phyloP scores from a whole-genome alignment of 2,888 invertebrate genomes.

The Archips crataeganus region DNA sequence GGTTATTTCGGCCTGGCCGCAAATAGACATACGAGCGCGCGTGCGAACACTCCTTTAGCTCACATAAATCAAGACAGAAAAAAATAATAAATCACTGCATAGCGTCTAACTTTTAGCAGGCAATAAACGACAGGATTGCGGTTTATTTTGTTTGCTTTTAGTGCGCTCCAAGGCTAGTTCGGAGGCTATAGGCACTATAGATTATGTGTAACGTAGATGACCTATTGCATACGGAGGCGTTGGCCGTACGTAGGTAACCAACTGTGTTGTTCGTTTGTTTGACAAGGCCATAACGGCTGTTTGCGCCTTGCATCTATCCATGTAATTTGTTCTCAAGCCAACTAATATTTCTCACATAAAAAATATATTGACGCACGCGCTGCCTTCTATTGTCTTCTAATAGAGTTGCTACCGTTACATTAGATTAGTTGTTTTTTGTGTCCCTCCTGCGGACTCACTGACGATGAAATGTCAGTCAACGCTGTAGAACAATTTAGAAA shows the following conservation, averaged over 20 bases:
- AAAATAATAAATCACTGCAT: conserved; percentile 65
- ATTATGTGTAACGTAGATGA: conserved; percentile 24
- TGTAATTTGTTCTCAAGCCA: not conserved
- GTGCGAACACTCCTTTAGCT: conserved; percentile 66
- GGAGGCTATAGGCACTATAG: conserved; percentile 7
- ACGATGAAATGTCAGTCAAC: conserved; percentile 52
- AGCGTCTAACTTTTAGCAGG: conserved; percentile 58
- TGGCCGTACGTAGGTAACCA: conserved; percentile 2
- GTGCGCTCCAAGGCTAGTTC: conserved; percentile 44
- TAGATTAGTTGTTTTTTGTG: conserved; percentile 29
- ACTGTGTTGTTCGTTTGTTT: conserved; percentile 19
- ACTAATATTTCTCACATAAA: not conserved
- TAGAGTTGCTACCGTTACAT: conserved; percentile 7
- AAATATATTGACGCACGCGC: not conserved
- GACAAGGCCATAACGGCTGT: conserved; percentile 3
- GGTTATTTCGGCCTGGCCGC: conserved; percentile 71
- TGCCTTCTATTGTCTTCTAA: not conserved
- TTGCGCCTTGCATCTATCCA: not conserved
- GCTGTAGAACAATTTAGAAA: conserved; percentile 49
- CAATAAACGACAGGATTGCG: conserved; percentile 56
- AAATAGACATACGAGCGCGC: conserved; percentile 69
- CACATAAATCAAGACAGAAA: conserved; percentile 65
- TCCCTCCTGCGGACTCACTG: conserved; percentile 6
- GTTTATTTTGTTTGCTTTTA: conserved; percentile 55
- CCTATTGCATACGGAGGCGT: conserved; percentile 13